A percentile compares a stretch with the other conserved stretches of the same genome.
Evolutionary conservation across 2,888 invertebrate species (phyloP).

Genomic region (Sipunculus nudus): DNA sequence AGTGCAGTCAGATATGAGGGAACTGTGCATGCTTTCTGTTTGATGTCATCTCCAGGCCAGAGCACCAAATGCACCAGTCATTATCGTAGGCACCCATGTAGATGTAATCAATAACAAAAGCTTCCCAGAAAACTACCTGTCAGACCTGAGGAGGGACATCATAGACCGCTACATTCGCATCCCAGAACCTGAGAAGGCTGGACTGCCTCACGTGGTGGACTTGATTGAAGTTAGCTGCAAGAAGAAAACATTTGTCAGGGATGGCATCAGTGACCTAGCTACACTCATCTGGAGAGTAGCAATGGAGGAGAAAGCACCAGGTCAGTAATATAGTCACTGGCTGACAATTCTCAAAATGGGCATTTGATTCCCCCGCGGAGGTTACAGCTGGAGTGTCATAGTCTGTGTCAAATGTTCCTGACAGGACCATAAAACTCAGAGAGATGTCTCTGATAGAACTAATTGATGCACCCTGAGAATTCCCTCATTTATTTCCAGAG

Average conservation of each 20-base stretch:
- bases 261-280: slow-evolving; percentile 88
- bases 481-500: too few relatives aligned
- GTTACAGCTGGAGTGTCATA: too few relatives aligned
- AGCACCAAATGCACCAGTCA: not conserved
- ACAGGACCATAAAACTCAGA: too few relatives aligned
- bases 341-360: not conserved
- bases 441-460: too few relatives aligned
- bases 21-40: too few relatives aligned
- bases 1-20: not conserved
- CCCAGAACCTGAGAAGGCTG: slow-evolving; percentile 94
- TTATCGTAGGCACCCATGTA: slow-evolving; percentile 96
- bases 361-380: not conserved
- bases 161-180: slow-evolving; percentile 83
- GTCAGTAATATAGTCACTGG: slow-evolving; percentile 65
- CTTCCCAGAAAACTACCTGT: slow-evolving; percentile 71
- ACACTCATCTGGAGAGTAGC: slow-evolving; percentile 94
- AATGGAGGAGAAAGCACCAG: slow-evolving; percentile 88
- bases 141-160: slow-evolving; percentile 88
- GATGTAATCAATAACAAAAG: slow-evolving; percentile 75
- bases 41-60: slow-evolving; percentile 72
- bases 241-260: slow-evolving; percentile 71
- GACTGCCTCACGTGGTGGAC: slow-evolving; percentile 90
- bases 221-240: slow-evolving; percentile 85
- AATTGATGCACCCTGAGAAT: too few relatives aligned
- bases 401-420: too few relatives aligned